Evolutionary conservation across 2,113 vertebrate genomes (phyloP).

Genomic region (Dicaeum eximium): DNA sequence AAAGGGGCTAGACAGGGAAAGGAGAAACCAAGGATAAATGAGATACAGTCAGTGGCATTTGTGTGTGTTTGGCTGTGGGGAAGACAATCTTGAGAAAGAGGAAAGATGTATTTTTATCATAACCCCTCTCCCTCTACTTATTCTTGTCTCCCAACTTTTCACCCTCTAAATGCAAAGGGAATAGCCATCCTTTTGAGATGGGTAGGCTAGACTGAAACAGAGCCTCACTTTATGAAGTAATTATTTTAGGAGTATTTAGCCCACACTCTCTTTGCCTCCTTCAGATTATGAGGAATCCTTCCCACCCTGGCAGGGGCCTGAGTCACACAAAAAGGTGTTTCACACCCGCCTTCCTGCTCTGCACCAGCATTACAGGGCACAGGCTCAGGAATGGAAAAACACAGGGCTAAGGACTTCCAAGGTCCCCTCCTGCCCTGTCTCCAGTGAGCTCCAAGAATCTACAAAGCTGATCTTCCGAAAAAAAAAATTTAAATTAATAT

Average conservation of each 20-base stretch:
- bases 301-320: neutral
- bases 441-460: neutral
- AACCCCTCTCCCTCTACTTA: neutral
- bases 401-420: neutral
- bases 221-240: neutral
- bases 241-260: neutral
- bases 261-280: neutral
- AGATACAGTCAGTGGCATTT: slow-evolving; percentile 12
- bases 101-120: neutral
- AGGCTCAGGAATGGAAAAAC: neutral
- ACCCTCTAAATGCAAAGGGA: neutral
- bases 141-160: neutral
- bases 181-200: neutral
- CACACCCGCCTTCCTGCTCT: neutral
- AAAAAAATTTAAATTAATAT: neutral
- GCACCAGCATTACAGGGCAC: neutral
- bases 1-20: slow-evolving; percentile 51
- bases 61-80: slow-evolving; percentile 8
- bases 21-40: slow-evolving; percentile 51
- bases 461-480: neutral
- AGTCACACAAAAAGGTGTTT: slow-evolving; percentile 14
- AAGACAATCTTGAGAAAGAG: slow-evolving; percentile 12
- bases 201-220: neutral
- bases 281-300: neutral
- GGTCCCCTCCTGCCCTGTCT: neutral